These are phyloP conservation scores for Babyrousa celebensis DNA, from an alignment of 2,797 vertebrate species.

Conservation along the genomic window DNA sequence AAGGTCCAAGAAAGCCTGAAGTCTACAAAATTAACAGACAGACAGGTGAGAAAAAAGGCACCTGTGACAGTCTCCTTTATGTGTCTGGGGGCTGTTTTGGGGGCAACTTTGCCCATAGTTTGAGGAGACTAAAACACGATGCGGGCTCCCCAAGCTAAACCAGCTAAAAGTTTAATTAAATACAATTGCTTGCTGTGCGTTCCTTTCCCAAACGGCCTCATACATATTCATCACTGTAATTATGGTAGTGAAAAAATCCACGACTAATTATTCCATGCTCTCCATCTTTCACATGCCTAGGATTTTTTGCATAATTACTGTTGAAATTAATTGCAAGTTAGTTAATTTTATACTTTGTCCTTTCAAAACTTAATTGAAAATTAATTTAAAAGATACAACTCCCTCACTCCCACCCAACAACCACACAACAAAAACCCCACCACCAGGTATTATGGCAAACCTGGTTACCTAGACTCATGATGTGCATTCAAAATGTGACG, in stretches of 20 bases:
- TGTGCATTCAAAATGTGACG: constrained; percentile 65
- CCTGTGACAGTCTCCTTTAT: constrained; percentile 66
- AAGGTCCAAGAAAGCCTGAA: not conserved
- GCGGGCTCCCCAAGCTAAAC: constrained; percentile 83
- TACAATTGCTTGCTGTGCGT: constrained; percentile 89
- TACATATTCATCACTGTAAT: constrained; percentile 93
- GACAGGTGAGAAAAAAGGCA: constrained; percentile 61
- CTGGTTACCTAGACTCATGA: constrained; percentile 54
- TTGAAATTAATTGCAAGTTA: constrained; percentile 93
- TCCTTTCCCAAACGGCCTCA: constrained; percentile 89
- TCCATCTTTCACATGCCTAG: constrained; percentile 89
- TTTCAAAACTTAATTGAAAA: constrained; percentile 91
- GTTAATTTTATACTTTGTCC: constrained; percentile 91
- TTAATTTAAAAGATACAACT: constrained; percentile 81
- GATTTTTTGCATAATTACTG: constrained; percentile 92
- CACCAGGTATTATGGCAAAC: constrained; percentile 76
- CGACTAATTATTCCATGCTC: constrained; percentile 91
- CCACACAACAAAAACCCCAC: constrained; percentile 25
- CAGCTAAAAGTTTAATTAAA: constrained; percentile 92
- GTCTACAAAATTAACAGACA: constrained; percentile 60
- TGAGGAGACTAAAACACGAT: constrained; percentile 88
- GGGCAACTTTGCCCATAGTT: constrained; percentile 82
- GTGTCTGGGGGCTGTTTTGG: constrained; percentile 72
- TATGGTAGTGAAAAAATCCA: constrained; percentile 89
- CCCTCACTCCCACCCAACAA: not conserved